These are phyloP conservation scores for Eidolon helvum DNA, from an alignment of 2,113 vertebrate genomes.

Conservation along the genomic window DNA sequence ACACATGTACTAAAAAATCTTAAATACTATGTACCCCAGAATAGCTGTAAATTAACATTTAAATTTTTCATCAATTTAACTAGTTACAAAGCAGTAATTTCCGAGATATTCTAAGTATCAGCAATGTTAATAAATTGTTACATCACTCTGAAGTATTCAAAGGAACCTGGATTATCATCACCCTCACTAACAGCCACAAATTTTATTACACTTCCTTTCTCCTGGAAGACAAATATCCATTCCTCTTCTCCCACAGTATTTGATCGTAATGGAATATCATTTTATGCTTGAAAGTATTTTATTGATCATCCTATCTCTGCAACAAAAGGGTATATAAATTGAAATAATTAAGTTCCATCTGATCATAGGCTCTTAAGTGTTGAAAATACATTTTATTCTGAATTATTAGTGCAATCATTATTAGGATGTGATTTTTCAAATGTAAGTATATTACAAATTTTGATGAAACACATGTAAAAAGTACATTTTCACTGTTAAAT, in stretches of 20 bases:
- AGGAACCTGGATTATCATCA: not conserved
- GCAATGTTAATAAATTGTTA: constrained; percentile 6
- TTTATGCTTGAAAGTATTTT: constrained; percentile 45
- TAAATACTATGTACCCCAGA: not conserved
- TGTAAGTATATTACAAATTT: not conserved
- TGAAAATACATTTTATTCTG: constrained; percentile 29
- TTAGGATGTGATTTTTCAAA: not conserved
- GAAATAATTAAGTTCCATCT: constrained; percentile 36
- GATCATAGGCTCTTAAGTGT: not conserved
- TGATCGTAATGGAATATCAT: not conserved
- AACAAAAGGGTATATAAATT: constrained; percentile 12
- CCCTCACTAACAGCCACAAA: not conserved
- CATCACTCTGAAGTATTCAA: not conserved
- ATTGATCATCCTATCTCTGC: not conserved
- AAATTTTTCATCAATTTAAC: constrained; percentile 13
- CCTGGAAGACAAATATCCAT: constrained; percentile 13
- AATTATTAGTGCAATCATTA: not conserved
- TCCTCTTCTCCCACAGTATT: not conserved
- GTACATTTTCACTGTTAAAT: not conserved
- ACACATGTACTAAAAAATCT: not conserved
- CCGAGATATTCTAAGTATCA: not conserved
- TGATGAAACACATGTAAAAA: not conserved
- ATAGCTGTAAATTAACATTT: not conserved
- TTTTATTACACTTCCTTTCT: constrained; percentile 1
- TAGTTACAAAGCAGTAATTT: not conserved